These are phyloP conservation scores for Triplophysa dalaica DNA, from an alignment of 2,113 vertebrate species.

Conservation along the genomic window DNA sequence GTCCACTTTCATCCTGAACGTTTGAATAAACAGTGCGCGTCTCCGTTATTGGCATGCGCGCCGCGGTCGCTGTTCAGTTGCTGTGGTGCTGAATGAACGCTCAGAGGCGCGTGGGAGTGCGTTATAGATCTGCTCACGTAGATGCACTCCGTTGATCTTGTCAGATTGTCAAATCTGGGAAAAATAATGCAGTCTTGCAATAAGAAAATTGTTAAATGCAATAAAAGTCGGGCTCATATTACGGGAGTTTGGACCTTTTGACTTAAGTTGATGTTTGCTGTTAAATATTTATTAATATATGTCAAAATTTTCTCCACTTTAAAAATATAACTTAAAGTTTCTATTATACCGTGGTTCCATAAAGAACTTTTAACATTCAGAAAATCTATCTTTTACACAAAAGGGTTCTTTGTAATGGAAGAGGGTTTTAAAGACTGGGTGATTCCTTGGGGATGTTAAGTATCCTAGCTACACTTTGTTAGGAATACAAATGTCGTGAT, in stretches of 20 bases:
- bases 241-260: background rate
- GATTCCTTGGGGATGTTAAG: background rate
- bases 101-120: slow-evolving; percentile 30
- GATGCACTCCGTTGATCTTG: background rate
- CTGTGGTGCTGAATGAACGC: slow-evolving; percentile 40
- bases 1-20: background rate
- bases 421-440: too few species aligned
- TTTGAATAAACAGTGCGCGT: slow-evolving; percentile 7
- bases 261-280: background rate
- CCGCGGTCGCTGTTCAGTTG: slow-evolving; percentile 34
- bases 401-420: too few species aligned
- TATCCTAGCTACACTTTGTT: background rate
- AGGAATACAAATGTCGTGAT: background rate
- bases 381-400: too few species aligned
- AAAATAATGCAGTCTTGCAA: background rate
- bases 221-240: background rate
- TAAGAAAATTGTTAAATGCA: background rate
- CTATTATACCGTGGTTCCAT: too few species aligned
- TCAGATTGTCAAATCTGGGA: background rate
- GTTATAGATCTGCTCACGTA: slow-evolving; percentile 17
- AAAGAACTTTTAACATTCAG: too few species aligned
- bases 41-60: slow-evolving; percentile 4
- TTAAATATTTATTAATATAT: too few species aligned
- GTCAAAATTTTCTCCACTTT: too few species aligned
- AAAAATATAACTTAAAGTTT: too few species aligned